Evolutionary conservation across 2,113 vertebrate species (phyloP).

Genomic region (Ammodytes dubius): DNA sequence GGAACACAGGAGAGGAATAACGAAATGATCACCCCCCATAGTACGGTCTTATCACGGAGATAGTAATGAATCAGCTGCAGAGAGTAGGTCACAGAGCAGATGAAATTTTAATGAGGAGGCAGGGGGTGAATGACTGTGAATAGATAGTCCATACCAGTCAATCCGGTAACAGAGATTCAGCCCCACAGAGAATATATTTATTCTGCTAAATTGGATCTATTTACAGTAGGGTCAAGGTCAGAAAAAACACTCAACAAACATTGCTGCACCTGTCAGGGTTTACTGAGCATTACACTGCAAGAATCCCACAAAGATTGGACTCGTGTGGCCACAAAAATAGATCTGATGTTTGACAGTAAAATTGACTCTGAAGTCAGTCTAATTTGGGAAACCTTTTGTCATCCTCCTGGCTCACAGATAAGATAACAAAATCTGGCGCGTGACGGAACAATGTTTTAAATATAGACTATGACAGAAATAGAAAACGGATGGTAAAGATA

Average conservation of each 20-base stretch:
- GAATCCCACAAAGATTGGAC: not conserved
- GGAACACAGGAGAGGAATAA: conserved; percentile 71
- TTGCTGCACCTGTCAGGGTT: not conserved
- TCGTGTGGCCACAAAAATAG: not conserved
- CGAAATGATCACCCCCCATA: conserved; percentile 61
- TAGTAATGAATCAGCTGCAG: conserved; percentile 60
- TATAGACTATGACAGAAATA: not conserved
- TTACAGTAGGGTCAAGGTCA: not conserved
- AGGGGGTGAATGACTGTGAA: conserved; percentile 34
- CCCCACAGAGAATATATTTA: not conserved
- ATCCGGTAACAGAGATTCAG: conserved; percentile 12
- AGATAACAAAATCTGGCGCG: not conserved
- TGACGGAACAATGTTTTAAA: not conserved
- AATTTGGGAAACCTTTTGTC: too few species aligned
- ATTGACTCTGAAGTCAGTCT: not conserved
- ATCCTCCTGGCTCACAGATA: not conserved
- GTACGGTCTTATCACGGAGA: conserved; percentile 41
- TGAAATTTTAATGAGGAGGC: conserved; percentile 63
- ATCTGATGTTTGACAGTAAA: not conserved
- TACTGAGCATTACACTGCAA: not conserved
- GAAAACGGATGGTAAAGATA: not conserved
- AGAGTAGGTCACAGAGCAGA: conserved; percentile 51
- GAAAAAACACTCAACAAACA: not conserved
- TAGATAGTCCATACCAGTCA: conserved; percentile 20
- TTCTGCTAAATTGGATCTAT: conserved; percentile 12